Conservation (phyloP, 2,113 vertebrate species). For the Uria lomvia region DNA sequence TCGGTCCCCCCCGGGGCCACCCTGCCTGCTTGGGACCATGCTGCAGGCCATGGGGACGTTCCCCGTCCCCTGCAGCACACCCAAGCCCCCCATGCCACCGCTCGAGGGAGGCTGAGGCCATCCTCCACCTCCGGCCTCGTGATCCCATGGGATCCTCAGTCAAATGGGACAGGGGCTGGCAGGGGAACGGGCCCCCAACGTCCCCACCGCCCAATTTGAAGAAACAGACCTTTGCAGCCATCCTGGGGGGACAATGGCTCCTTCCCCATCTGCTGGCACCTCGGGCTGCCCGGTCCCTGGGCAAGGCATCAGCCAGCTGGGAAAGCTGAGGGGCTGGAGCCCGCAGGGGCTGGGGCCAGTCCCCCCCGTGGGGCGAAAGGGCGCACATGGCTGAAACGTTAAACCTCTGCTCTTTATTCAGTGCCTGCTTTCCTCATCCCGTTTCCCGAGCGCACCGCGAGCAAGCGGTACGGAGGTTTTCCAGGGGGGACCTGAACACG, state of each 20-base stretch:
- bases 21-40: rapidly evolving
- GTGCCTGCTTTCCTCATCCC: background rate
- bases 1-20: too few species aligned
- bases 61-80: background rate
- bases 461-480: background rate
- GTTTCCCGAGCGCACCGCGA: background rate
- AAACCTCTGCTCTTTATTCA: slow-evolving; percentile 71
- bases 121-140: background rate
- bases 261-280: background rate
- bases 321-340: rapidly evolving
- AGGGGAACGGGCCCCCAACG: rapidly evolving
- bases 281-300: rapidly evolving
- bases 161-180: rapidly evolving
- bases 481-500: background rate
- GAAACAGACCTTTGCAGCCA: background rate
- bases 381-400: slow-evolving; percentile 31
- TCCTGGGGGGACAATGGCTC: background rate
- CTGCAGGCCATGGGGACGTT: rapidly evolving
- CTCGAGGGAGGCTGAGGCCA: too few species aligned
- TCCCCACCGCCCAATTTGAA: rapidly evolving
- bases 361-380: background rate
- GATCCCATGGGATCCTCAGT: background rate
- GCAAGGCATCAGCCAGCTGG: background rate
- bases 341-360: background rate
- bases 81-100: rapidly evolving